phyloP scores from a whole-genome alignment of 2,797 vertebrate species.

The Lophius americanus region DNA sequence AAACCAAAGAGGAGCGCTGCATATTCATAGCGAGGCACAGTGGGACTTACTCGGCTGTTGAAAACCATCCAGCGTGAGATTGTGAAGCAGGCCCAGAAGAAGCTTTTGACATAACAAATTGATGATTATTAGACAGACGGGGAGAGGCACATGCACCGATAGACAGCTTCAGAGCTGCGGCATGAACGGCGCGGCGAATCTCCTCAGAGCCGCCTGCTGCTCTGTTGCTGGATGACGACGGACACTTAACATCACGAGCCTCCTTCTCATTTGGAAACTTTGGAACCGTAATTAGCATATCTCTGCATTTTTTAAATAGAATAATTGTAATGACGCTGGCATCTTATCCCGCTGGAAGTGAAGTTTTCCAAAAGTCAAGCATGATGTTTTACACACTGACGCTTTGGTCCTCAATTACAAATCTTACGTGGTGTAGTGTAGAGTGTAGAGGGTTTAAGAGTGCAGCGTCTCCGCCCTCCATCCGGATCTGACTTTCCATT shows the following conservation, averaged over 20 bases:
- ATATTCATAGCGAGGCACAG: constrained; percentile 75
- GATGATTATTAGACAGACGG: constrained; percentile 50
- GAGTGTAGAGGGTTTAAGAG: no score
- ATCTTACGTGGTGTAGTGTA: no score
- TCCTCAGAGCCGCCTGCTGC: constrained; percentile 20
- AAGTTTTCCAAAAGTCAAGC: no score
- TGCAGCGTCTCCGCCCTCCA: no score
- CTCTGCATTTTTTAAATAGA: constrained; percentile 1
- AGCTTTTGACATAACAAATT: constrained; percentile 69
- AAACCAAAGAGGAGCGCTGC: constrained; percentile 77
- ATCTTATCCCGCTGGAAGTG: no score
- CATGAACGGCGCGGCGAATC: constrained; percentile 4
- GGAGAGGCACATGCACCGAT: constrained; percentile 22
- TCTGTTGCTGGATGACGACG: constrained; percentile 15
- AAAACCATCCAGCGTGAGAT: constrained; percentile 64
- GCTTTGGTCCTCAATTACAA: background rate
- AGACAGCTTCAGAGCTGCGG: constrained; percentile 30
- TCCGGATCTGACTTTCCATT: no score
- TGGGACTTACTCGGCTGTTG: constrained; percentile 69
- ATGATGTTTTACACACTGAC: background rate
- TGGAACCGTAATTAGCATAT: constrained; percentile 3
- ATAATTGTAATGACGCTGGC: background rate
- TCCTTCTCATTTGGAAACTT: no score
- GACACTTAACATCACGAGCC: background rate
- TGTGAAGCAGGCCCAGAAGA: constrained; percentile 48